Conservation (phyloP, 37 sponge, comb jelly and placozoan species). For the Halisarca cf. caerulea region DNA sequence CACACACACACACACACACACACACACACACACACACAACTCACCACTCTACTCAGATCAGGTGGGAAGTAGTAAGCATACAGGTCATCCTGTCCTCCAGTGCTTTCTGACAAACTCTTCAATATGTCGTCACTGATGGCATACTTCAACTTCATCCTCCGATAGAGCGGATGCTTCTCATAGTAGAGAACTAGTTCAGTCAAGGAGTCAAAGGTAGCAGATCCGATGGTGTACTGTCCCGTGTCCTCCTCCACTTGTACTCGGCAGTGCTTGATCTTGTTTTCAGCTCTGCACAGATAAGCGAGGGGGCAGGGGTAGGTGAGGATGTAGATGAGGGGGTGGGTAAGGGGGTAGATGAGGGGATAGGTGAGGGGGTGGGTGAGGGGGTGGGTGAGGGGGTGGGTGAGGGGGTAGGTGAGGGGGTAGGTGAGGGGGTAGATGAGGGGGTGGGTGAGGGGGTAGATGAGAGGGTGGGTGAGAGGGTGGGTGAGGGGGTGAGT, state of each 20-base stretch:
- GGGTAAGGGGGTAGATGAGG: neutral
- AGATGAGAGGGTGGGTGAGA: neutral
- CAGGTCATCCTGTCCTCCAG: slow-evolving; percentile 5
- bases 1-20: slow-evolving; percentile 10
- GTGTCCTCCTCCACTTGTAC: slow-evolving; percentile 67
- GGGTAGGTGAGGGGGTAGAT: neutral
- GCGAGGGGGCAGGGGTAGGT: neutral
- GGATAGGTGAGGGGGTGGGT: neutral
- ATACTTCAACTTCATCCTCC: slow-evolving; percentile 92
- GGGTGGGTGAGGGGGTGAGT: neutral
- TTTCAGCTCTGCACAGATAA: slow-evolving; percentile 65
- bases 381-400: neutral
- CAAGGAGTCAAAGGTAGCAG: slow-evolving; percentile 92
- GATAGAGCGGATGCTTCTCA: slow-evolving; percentile 92
- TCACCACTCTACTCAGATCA: slow-evolving; percentile 9
- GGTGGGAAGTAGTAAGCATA: slow-evolving; percentile 36
- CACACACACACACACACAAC: slow-evolving; percentile 15
- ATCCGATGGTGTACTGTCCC: slow-evolving; percentile 87
- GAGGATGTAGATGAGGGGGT: neutral
- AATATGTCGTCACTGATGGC: slow-evolving; percentile 91
- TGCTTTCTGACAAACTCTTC: slow-evolving; percentile 54
- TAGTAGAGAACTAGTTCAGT: slow-evolving; percentile 93
- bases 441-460: neutral
- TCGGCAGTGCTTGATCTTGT: slow-evolving; percentile 88
- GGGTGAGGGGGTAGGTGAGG: neutral